phyloP scores from a whole-genome alignment of 2,888 invertebrate species.

The Tenthredo amoena region DNA sequence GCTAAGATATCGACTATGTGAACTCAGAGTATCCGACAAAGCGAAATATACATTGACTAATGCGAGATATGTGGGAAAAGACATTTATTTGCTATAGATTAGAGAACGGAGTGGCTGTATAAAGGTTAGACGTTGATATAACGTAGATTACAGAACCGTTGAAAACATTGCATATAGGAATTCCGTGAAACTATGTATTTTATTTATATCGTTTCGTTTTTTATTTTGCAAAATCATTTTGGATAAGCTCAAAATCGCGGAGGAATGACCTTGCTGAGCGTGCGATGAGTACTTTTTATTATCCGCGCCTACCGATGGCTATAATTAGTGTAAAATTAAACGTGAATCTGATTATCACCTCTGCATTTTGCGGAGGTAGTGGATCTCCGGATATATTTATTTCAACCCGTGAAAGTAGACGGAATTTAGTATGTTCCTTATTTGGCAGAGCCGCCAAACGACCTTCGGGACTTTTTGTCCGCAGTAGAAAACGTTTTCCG shows the following conservation, averaged over 20 bases:
- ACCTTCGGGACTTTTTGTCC: constrained; percentile 10
- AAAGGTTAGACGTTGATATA: background rate
- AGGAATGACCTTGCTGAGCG: background rate
- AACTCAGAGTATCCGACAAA: background rate
- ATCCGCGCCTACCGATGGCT: background rate
- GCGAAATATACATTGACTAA: background rate
- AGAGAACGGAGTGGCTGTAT: background rate
- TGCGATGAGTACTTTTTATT: background rate
- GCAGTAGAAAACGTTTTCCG: background rate
- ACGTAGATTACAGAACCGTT: background rate
- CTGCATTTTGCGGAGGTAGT: background rate
- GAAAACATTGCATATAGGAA: background rate
- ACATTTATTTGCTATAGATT: background rate
- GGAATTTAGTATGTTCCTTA: background rate
- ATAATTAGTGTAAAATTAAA: background rate
- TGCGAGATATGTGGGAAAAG: background rate
- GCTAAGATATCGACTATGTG: background rate
- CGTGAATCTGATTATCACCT: constrained; percentile 19
- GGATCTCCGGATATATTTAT: constrained; percentile 7
- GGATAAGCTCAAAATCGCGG: background rate
- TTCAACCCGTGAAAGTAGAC: background rate
- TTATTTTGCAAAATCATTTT: background rate
- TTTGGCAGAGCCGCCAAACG: background rate
- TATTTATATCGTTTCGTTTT: too few relatives aligned
- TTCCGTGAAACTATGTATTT: background rate